Conservation (phyloP, 1,140 invertebrate species). For the Conus betulinus region DNA sequence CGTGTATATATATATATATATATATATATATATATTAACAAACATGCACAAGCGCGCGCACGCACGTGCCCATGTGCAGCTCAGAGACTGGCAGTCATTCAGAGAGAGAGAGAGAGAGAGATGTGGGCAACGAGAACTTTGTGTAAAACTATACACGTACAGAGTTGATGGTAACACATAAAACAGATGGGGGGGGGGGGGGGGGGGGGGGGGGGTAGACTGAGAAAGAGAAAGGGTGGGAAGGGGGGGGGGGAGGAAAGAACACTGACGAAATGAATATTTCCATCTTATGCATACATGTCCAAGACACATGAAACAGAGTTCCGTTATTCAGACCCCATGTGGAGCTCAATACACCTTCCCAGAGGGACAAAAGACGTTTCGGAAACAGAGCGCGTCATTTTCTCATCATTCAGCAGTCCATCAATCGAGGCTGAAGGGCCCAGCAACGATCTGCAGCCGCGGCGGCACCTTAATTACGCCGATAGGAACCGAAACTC, state of each 20-base stretch:
- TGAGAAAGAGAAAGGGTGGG: not conserved
- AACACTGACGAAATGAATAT: not conserved
- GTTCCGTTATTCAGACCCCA: no score
- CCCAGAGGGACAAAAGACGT: no score
- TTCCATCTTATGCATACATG: no score
- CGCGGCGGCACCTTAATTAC: not conserved
- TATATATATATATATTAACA: not conserved
- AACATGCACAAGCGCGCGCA: no score
- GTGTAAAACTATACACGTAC: not conserved
- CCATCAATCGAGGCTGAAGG: not conserved
- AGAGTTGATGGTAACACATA: not conserved
- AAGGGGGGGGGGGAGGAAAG: not conserved
- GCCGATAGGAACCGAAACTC: not conserved
- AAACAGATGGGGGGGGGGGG: not conserved
- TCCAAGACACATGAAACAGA: no score
- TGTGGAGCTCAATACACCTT: no score
- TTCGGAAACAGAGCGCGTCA: no score
- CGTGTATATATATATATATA: no score
- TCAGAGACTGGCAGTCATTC: constrained; percentile 10
- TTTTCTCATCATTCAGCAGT: no score
- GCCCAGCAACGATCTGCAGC: not conserved
- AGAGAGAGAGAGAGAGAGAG: not conserved
- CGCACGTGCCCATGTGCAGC: no score
- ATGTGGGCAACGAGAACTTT: no score
- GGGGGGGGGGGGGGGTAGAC: not conserved